A percentile compares a stretch with the other conserved stretches of the same genome.
phyloP scores from a whole-genome alignment of 1,140 invertebrate species.

The Proctacanthus coquilletti region DNA sequence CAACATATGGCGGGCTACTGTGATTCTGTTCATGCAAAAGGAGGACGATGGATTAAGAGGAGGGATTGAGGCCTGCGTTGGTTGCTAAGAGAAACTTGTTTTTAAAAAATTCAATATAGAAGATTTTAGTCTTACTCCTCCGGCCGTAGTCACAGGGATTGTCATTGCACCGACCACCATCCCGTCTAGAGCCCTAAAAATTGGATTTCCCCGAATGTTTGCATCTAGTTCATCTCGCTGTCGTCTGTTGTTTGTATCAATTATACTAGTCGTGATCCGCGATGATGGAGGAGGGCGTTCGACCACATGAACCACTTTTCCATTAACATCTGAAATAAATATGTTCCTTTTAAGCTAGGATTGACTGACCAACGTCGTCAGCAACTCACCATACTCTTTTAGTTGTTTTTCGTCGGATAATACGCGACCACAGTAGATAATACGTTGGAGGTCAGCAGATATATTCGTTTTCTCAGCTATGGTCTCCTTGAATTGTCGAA shows the following conservation, averaged over 20 bases:
- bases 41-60: conserved; percentile 15
- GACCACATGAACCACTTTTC: conserved; percentile 88
- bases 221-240: conserved; percentile 22
- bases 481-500: conserved; percentile 71
- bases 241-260: conserved; percentile 18
- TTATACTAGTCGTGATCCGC: conserved; percentile 19
- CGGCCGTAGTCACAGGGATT: conserved; percentile 19
- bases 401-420: conserved; percentile 81
- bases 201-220: conserved; percentile 18
- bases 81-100: too few relatives aligned
- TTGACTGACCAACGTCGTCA: conserved; percentile 2
- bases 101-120: background rate
- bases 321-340: conserved; percentile 58
- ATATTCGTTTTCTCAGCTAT: conserved; percentile 64
- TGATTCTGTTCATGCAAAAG: conserved; percentile 29
- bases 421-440: conserved; percentile 87
- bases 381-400: conserved; percentile 63
- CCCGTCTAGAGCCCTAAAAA: conserved; percentile 24
- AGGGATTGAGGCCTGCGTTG: too few relatives aligned
- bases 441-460: conserved; percentile 61
- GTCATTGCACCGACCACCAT: conserved; percentile 43
- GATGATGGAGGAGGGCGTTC: conserved; percentile 54
- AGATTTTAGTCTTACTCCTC: conserved; percentile 11
- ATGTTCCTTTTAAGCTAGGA: conserved; percentile 3
- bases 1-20: conserved; percentile 28